Conservation (phyloP, 1,140 invertebrate genomes). For the Amphibalanus amphitrite region DNA sequence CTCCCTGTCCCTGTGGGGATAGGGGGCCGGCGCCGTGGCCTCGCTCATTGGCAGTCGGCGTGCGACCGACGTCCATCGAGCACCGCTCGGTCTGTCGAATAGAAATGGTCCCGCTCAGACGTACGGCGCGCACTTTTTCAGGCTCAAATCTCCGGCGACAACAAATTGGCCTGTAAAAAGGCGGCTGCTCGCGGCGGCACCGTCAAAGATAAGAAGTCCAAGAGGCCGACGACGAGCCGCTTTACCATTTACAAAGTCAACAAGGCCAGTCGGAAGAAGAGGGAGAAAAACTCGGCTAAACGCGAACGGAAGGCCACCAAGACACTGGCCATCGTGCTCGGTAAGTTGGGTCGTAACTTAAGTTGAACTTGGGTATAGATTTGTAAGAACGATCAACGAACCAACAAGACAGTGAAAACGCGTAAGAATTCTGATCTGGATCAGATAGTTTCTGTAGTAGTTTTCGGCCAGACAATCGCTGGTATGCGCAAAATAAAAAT, state of each 20-base stretch:
- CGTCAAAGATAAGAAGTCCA: conserved; percentile 17
- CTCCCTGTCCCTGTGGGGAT: too few relatives aligned
- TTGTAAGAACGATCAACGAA: too few relatives aligned
- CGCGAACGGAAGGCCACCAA: conserved; percentile 98
- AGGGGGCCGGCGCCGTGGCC: background rate
- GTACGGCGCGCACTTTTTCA: background rate
- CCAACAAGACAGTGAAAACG: too few relatives aligned
- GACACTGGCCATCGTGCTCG: conserved; percentile 93
- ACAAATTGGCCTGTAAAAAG: conserved; percentile 4
- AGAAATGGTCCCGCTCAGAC: background rate
- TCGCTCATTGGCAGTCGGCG: background rate
- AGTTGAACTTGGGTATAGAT: too few relatives aligned
- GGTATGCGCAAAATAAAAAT: too few relatives aligned
- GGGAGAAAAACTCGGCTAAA: conserved; percentile 83
- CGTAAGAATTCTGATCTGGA: too few relatives aligned
- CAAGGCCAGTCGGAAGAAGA: conserved; percentile 84
- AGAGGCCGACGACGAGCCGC: conserved; percentile 29
- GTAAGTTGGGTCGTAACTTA: too few relatives aligned
- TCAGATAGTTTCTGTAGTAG: too few relatives aligned
- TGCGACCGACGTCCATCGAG: background rate
- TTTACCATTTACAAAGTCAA: conserved; percentile 84
- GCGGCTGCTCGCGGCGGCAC: conserved; percentile 11
- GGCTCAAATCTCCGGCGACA: conserved; percentile 5
- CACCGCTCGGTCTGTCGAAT: background rate
- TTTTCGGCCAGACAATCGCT: too few relatives aligned